Percentiles rank a stretch among this genome's conserved stretches.
These are phyloP conservation scores for Orthonevra nobilis DNA, from an alignment of 2,888 invertebrate species.

Conservation along the genomic window DNA sequence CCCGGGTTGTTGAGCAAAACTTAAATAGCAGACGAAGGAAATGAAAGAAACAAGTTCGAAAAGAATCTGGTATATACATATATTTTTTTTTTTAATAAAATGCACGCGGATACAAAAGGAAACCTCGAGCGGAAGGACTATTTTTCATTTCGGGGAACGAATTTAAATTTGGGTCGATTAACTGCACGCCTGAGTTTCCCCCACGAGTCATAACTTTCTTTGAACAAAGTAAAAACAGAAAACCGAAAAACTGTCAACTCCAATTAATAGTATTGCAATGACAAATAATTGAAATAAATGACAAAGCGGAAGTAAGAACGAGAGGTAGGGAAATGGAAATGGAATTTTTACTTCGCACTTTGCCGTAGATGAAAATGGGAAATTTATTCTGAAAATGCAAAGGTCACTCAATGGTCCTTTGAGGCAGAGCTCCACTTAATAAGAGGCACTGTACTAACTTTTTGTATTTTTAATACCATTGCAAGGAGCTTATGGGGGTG, in stretches of 20 bases:
- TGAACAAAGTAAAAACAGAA: not conserved
- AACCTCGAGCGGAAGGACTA: constrained; percentile 35
- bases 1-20: constrained; percentile 11
- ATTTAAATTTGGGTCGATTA: constrained; percentile 51
- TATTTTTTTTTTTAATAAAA: constrained; percentile 1
- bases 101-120: constrained; percentile 33
- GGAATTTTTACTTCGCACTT: not conserved
- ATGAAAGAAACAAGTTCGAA: constrained; percentile 6
- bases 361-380: not conserved
- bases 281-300: constrained; percentile 39
- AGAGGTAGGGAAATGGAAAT: too few species aligned
- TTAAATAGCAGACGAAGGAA: constrained; percentile 17
- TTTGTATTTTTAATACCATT: constrained; percentile 5
- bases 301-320: not conserved
- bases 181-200: constrained; percentile 39
- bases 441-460: not conserved
- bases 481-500: not conserved
- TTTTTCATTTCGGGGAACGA: constrained; percentile 15
- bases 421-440: constrained; percentile 6
- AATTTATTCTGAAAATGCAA: constrained; percentile 19
- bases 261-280: constrained; percentile 43
- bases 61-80: constrained; percentile 1
- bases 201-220: constrained; percentile 38
- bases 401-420: constrained; percentile 20
- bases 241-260: constrained; percentile 30